A percentile compares a stretch with the other conserved stretches of the same genome.
phyloP scores from a whole-genome alignment of 2,888 invertebrate species.

The Antitype chi region DNA sequence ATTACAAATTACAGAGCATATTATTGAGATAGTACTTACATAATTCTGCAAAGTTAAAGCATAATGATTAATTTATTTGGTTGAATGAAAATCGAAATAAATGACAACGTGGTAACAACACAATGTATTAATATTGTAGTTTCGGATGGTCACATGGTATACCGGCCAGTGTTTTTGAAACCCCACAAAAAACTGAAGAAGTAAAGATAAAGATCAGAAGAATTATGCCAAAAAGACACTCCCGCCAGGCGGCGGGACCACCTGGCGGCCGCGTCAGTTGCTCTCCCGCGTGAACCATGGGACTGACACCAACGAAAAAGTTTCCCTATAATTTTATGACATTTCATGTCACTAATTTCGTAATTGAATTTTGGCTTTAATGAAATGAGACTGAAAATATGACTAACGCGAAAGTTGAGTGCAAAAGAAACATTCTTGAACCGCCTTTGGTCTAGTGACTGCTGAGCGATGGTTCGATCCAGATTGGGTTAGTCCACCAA shows the following conservation, averaged over 20 bases:
- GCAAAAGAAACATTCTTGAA: background rate
- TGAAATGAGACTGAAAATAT: conserved; percentile 7
- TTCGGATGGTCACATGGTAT: conserved; percentile 1
- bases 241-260: no score
- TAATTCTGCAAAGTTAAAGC: conserved; percentile 43
- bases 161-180: conserved; percentile 32
- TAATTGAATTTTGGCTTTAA: no score
- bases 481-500: background rate
- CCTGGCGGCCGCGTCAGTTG: no score
- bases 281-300: no score
- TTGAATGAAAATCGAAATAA: background rate
- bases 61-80: conserved; percentile 24
- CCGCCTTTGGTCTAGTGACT: background rate
- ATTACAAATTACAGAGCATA: conserved; percentile 13
- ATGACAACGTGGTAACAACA: conserved; percentile 6
- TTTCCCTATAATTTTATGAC: no score
- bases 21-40: conserved; percentile 42
- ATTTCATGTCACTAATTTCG: no score
- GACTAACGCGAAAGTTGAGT: background rate
- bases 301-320: no score
- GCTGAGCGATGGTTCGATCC: background rate
- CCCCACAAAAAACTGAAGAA: background rate
- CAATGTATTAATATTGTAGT: conserved; percentile 9
- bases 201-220: background rate
- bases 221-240: background rate